A percentile compares a stretch with the other conserved stretches of the same genome.
These are phyloP conservation scores for Pongo pygmaeus DNA, from an alignment of 2,113 vertebrate genomes.

Conservation along the genomic window DNA sequence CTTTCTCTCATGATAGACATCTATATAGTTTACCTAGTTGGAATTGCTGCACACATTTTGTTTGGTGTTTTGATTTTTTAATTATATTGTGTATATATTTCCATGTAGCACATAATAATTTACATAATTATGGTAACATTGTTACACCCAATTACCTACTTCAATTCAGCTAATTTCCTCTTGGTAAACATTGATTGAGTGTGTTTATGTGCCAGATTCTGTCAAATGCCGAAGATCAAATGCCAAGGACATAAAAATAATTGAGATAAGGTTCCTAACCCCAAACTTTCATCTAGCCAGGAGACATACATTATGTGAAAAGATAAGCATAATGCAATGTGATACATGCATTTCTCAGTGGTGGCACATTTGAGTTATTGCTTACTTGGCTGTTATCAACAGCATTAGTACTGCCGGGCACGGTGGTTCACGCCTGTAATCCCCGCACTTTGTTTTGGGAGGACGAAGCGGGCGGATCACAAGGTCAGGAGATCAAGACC, in stretches of 20 bases:
- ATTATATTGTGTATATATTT: background rate
- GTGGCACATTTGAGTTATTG: rapidly evolving
- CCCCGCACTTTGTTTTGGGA: too few relatives aligned
- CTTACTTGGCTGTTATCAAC: background rate
- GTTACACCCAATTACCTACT: background rate
- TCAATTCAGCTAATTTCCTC: background rate
- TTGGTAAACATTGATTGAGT: background rate
- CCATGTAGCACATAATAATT: background rate
- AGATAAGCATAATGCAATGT: rapidly evolving
- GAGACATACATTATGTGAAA: background rate
- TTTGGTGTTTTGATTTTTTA: background rate
- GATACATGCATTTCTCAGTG: background rate
- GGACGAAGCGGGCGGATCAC: too few relatives aligned
- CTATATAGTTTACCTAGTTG: rapidly evolving
- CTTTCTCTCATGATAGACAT: rapidly evolving
- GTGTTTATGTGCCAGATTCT: background rate
- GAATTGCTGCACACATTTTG: too few relatives aligned
- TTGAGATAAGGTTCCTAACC: background rate
- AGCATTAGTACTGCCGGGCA: rapidly evolving
- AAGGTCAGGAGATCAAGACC: rapidly evolving
- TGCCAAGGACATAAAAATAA: background rate
- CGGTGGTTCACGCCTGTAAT: too few relatives aligned
- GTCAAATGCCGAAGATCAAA: background rate
- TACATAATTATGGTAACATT: background rate
- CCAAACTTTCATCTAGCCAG: background rate